Evolutionary conservation across 2,888 invertebrate species (phyloP), one percentile per base, ranked within the genome.

Genomic region (Apamea sordens): DNA sequence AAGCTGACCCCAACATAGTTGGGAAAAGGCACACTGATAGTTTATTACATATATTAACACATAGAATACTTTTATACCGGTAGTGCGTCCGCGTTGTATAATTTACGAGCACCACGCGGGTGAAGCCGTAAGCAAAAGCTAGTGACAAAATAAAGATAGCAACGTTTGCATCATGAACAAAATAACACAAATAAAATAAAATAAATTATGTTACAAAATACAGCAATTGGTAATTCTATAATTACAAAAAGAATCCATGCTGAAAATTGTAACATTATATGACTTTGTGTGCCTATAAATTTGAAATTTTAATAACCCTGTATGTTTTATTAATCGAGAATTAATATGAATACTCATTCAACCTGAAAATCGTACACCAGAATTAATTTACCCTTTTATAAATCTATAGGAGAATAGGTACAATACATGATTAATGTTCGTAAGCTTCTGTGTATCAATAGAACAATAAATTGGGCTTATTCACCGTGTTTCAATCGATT

Each of bases 181-280:
- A 53, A 53, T 11, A 56, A n/a, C 50, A 70, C 13, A 15, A 32
- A 50, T 24, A 24, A n/a, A 53, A n/a, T 36, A 1, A 32, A 53
- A n/a, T 36, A 2, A 36, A 56, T 56, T 70, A 2, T 53, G 24
- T 28, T 41, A 18, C 15, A 59, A 53, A 67, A 18, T 2, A 70
- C 13, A 15, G 18, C 7, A 36, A 83, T 72, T 28, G 50, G 3
- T 71, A 76, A 85, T 74, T 71, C 24, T 74, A 68, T 78, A 82
- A 85, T 89, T 85, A 85, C 72, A 75, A 86, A 83, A 82, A 86
- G 75, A 84, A 89, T 79, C 76, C 80, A 77, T 78, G 79, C 72
- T 59, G 85, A 86, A 86, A 89, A 89, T 87, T 80, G 72, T 77
- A 81, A 84, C 72, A 7, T 56, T 61, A 50, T 61, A 61, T 70